phyloP scores from a whole-genome alignment of 1,140 invertebrate species.

The Drosophila kurseongensis region DNA sequence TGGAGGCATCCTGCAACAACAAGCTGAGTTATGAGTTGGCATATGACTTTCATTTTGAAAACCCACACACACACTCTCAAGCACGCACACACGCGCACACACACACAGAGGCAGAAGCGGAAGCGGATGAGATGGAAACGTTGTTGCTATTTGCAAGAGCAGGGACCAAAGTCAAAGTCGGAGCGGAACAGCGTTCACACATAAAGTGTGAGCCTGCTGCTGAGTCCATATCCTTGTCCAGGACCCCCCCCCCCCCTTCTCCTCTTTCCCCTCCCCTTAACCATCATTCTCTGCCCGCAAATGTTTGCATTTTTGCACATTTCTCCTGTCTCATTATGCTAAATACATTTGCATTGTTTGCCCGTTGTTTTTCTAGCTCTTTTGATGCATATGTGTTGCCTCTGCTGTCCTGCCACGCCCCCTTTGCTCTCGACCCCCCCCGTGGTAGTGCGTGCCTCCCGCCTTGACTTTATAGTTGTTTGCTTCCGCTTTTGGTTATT shows the following conservation, averaged over 20 bases:
- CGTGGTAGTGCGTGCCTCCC: constrained; percentile 36
- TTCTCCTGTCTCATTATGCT: constrained; percentile 83
- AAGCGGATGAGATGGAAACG: constrained; percentile 56
- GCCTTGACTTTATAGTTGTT: constrained; percentile 77
- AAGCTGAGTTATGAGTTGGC: constrained; percentile 80
- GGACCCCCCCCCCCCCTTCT: constrained; percentile 2
- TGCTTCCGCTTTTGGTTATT: constrained; percentile 82
- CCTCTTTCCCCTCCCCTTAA: background rate
- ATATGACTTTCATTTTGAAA: constrained; percentile 82
- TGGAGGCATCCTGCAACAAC: constrained; percentile 56
- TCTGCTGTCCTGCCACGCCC: constrained; percentile 8
- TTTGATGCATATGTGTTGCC: constrained; percentile 79
- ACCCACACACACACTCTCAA: constrained; percentile 44
- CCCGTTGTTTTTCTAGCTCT: constrained; percentile 81
- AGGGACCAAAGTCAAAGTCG: constrained; percentile 38
- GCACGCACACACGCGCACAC: constrained; percentile 6
- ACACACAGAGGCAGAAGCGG: constrained; percentile 33
- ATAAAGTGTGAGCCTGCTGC: constrained; percentile 67
- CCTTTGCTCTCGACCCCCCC: constrained; percentile 10
- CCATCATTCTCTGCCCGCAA: constrained; percentile 56
- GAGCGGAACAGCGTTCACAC: constrained; percentile 64
- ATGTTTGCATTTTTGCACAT: constrained; percentile 83
- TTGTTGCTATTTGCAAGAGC: constrained; percentile 62
- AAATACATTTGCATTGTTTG: constrained; percentile 83
- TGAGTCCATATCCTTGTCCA: constrained; percentile 51